These are phyloP conservation scores for Euphydryas editha DNA, from an alignment of 2,888 invertebrate genomes.

Conservation along the genomic window DNA sequence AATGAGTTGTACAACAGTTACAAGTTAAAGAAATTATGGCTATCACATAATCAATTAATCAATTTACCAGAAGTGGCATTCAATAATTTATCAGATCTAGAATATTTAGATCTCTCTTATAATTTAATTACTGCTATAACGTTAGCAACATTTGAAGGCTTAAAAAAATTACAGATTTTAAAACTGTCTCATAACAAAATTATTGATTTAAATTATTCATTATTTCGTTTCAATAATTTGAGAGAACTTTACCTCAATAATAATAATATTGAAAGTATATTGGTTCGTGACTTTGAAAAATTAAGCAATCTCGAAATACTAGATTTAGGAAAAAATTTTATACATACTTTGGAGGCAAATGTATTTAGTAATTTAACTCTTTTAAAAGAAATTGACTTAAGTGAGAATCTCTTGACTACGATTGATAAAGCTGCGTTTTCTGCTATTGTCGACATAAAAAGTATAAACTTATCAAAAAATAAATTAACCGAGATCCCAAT, in stretches of 20 bases:
- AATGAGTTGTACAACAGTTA: too few relatives aligned
- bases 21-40: constrained; percentile 52
- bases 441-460: constrained; percentile 39
- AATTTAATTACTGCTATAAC: constrained; percentile 56
- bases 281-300: constrained; percentile 52
- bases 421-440: constrained; percentile 46
- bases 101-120: constrained; percentile 59
- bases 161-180: constrained; percentile 53
- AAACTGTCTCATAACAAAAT: constrained; percentile 60
- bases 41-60: constrained; percentile 59
- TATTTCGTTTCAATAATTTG: constrained; percentile 58
- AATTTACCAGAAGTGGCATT: constrained; percentile 55
- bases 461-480: constrained; percentile 59
- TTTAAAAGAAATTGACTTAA: constrained; percentile 53
- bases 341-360: constrained; percentile 50
- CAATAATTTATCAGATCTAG: constrained; percentile 50
- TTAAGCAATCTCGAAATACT: constrained; percentile 47
- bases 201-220: constrained; percentile 53
- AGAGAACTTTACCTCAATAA: constrained; percentile 53
- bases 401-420: constrained; percentile 53
- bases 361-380: constrained; percentile 48
- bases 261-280: constrained; percentile 55
- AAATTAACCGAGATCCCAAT: constrained; percentile 54
- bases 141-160: constrained; percentile 59
- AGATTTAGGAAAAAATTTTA: constrained; percentile 56